These are phyloP conservation scores for Odontocolon sp. DNA, from an alignment of 2,888 invertebrate species.

Conservation along the genomic window DNA sequence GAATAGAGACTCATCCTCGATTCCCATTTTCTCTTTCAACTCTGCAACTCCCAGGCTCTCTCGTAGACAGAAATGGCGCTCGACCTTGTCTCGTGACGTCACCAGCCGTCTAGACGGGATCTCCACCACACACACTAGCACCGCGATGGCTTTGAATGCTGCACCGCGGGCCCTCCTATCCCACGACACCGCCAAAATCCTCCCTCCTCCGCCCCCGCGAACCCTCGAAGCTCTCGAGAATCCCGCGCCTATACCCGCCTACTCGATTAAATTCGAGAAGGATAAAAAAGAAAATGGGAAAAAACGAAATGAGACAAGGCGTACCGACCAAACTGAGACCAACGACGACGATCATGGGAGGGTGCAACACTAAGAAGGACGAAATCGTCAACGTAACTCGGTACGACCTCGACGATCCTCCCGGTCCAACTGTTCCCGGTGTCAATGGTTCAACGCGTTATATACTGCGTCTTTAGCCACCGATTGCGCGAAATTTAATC, in stretches of 20 bases:
- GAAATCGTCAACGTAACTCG: slow-evolving; percentile 24
- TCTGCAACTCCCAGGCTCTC: slow-evolving; percentile 6
- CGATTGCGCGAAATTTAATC: not conserved
- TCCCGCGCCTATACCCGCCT: slow-evolving; percentile 7
- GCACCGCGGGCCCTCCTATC: slow-evolving; percentile 18
- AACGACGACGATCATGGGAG: not conserved
- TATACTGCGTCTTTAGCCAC: not conserved
- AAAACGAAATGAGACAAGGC: slow-evolving; percentile 1
- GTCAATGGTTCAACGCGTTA: slow-evolving; percentile 22
- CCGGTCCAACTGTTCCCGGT: slow-evolving; percentile 24
- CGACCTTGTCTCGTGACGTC: slow-evolving; percentile 77
- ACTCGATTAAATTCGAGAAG: slow-evolving; percentile 70
- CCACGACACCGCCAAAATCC: not conserved
- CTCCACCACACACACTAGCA: slow-evolving; percentile 38
- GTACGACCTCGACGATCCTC: slow-evolving; percentile 15
- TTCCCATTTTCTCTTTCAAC: not conserved
- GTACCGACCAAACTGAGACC: not conserved
- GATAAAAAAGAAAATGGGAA: slow-evolving; percentile 64
- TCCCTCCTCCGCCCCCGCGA: no score
- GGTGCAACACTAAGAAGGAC: slow-evolving; percentile 1
- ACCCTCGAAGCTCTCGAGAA: no score
- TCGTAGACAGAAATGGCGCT: slow-evolving; percentile 67
- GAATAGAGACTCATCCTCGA: slow-evolving; percentile 2
- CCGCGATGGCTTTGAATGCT: slow-evolving; percentile 49
- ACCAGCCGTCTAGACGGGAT: slow-evolving; percentile 74